Base-by-base conservation (phyloP, 2,797 vertebrate genomes). In the Sparus aurata region DNA sequence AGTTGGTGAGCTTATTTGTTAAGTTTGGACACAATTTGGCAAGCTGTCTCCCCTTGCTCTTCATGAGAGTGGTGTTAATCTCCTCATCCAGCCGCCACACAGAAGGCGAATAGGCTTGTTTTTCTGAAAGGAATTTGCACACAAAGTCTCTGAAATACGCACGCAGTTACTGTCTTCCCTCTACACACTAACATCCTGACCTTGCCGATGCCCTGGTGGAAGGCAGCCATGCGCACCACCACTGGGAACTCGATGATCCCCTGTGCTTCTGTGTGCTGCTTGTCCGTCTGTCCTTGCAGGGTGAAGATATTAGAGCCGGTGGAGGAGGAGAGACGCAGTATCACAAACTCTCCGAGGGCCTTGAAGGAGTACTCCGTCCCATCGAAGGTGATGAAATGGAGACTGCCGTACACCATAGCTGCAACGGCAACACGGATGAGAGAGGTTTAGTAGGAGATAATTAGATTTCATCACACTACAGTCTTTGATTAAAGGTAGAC, bases 301-400 rank as follows among this genome's bases (percentile, higher is more conserved):
- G 96, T 97, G 92, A 97, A 97, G 85, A 96, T 92, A 84, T 97
- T 97, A 50, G 93, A 95, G 82, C 96, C 96, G 0, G 89, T 87
- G 82, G 34, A 66, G 27, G 96, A 95, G 61, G 96, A 96, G 30
- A 97, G 94, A 49, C 96, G 95, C 80, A 95, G 69, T 20, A 97
- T 91, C 57, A 96, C 95, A 84, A 95, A 97, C 82, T 96, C 94
- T 77, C 96, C 96, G 38, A 95, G 87, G 38, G 93, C 95, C 90
- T 93, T 95, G 79, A 96, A 96, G 62, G 94, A 92, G 88, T 96
- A 97, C 71, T 94, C 89, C 0, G 89, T 90, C 49, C 96, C 96
- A 43, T 96, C 95, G 11, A 97, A 96, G 66, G 95, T 96, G 81
- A 94, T 90, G 89, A 96, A 95, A 79, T 97, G 96, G 60, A 97